Conservation (phyloP, 2,888 invertebrate species). For the Eilema caniola region DNA sequence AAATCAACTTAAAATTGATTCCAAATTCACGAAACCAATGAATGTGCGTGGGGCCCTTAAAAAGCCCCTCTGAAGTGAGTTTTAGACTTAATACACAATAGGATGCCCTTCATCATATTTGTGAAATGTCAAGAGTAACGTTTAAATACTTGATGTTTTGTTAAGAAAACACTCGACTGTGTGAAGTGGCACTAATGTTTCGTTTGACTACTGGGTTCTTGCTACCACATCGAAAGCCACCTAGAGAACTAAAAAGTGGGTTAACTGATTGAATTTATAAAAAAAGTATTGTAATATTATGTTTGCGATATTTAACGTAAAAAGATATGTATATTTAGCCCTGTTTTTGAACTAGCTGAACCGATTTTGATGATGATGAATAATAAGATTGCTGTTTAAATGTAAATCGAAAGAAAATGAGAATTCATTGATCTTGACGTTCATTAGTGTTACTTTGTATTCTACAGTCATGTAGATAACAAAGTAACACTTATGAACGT, state of each 20-base stretch:
- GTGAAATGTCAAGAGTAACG: constrained; percentile 18
- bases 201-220: constrained; percentile 67
- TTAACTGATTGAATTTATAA: neutral
- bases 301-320: too few species aligned
- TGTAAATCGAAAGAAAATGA: too few species aligned
- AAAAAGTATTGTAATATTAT: too few species aligned
- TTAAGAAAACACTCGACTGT: constrained; percentile 63
- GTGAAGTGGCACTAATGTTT: constrained; percentile 55
- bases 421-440: neutral
- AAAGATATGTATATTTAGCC: too few species aligned
- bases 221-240: neutral
- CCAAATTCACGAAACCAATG: neutral
- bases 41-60: neutral
- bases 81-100: constrained; percentile 19
- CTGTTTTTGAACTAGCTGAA: neutral
- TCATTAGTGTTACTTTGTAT: too few species aligned
- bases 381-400: too few species aligned
- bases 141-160: constrained; percentile 57
- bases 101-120: constrained; percentile 22
- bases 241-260: neutral
- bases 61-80: neutral
- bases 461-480: too few species aligned
- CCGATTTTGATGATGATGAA: neutral
- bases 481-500: too few species aligned
- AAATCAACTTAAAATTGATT: neutral